Evolutionary conservation across 2,888 invertebrate genomes (phyloP).

Genomic region (Monochamus alternatus): DNA sequence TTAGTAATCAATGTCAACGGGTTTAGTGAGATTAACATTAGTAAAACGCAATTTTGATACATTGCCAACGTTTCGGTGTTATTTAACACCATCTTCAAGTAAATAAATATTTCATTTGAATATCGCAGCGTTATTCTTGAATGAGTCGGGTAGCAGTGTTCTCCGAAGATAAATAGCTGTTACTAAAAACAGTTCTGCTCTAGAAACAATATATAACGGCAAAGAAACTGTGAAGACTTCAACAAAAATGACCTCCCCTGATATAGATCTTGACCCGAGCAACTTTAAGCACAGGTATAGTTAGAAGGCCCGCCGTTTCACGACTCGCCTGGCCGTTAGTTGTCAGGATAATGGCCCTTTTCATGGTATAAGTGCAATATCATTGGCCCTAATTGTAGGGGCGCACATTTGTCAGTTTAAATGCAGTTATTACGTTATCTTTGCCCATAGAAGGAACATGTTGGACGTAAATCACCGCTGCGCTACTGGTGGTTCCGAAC

Average conservation of each 20-base stretch:
- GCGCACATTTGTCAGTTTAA: constrained; percentile 58
- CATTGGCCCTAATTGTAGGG: constrained; percentile 63
- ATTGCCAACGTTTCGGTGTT: too few relatives aligned
- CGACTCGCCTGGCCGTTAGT: constrained; percentile 35
- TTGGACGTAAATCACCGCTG: constrained; percentile 25
- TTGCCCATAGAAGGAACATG: constrained; percentile 29
- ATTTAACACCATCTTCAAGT: too few relatives aligned
- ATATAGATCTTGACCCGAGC: constrained; percentile 38
- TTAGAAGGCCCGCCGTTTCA: constrained; percentile 32
- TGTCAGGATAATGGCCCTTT: constrained; percentile 58
- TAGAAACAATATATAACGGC: neutral
- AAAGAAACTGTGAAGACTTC: neutral
- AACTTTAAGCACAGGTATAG: constrained; percentile 29
- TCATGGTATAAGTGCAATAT: constrained; percentile 61
- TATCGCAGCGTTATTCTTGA: too few relatives aligned
- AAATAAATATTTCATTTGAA: too few relatives aligned
- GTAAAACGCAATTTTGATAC: too few relatives aligned
- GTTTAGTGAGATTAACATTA: too few relatives aligned
- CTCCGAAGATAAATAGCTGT: too few relatives aligned
- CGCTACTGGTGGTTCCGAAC: constrained; percentile 12
- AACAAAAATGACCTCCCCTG: constrained; percentile 25
- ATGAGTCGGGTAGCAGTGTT: too few relatives aligned
- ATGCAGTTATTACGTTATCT: constrained; percentile 38
- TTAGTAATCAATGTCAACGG: too few relatives aligned
- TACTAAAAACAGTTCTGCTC: too few relatives aligned